Evolutionary conservation across 2,113 vertebrate species (phyloP), one percentile per base, ranked within the genome.

Genomic region (Sarotherodon lohbergeri): DNA sequence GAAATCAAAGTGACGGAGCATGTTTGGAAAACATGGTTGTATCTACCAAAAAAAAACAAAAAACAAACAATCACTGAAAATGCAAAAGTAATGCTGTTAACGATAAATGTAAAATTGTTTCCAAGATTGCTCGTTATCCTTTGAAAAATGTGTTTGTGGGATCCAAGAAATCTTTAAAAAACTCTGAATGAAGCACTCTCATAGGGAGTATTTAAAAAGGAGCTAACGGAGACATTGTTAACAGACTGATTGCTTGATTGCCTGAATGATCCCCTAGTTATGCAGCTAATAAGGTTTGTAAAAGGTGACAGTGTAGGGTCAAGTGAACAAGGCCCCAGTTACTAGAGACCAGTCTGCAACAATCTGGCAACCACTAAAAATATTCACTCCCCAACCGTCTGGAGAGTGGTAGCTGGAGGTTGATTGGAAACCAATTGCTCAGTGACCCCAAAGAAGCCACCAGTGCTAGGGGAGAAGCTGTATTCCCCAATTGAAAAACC

Each of bases 401-500:
- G 61, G 61, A 0, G 4, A 66, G 61, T 39, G 32, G 19, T 11
- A 39, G 61, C 34, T 39, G 61, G 32, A 39, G 34, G 61, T 66
- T 39, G 17, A 66, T 13, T 10, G 17, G 19, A 66, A 63, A 36
- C 32, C 6, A 9, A 66, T 11, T 34, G 59, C 9, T n/a, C 10
- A 66, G 1, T 39, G 61, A 39, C 10, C 61, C 34, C 61, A 39
- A 22, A 68, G 36, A 22, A 71, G 12, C 36, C 19, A 13, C n/a
- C 36, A 9, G 11, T 68, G 61, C 34, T 22, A 39, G 34, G 11
- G 17, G 36, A 41, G 6, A 68, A 68, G 12, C n/a, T 68, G 19
- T 0, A 68, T 41, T 4, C 34, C 1, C 36, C n/a, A 13, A 14
- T 1, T 0, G 0, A 39, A 68, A 68, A 39, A 22, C 61, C 1